These are phyloP conservation scores for Nerophis lumbriciformis DNA, from an alignment of 2,113 vertebrate genomes.

Conservation along the genomic window DNA sequence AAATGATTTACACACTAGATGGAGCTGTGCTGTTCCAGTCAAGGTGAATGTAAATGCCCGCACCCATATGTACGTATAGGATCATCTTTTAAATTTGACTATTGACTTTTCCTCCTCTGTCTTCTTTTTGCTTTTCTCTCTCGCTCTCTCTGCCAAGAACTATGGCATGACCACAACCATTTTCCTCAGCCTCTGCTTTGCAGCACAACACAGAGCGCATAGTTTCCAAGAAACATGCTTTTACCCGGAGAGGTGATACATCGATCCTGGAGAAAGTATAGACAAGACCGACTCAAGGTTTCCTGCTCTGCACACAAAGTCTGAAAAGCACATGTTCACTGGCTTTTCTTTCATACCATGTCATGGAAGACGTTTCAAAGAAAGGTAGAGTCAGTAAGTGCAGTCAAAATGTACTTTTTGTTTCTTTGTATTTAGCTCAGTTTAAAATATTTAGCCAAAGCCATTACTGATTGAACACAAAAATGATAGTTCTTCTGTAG, in stretches of 20 bases:
- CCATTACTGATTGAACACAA: no score
- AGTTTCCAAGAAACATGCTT: constrained; percentile 66
- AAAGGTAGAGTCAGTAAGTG: no score
- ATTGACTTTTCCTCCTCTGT: constrained; percentile 18
- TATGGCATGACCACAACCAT: constrained; percentile 70
- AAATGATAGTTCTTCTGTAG: no score
- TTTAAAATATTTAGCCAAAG: no score
- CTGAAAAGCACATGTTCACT: constrained; percentile 46
- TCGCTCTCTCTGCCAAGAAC: constrained; percentile 57
- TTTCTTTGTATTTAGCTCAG: no score
- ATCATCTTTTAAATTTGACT: constrained; percentile 32
- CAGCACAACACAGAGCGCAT: constrained; percentile 60
- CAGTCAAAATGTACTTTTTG: no score
- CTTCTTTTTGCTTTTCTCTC: constrained; percentile 38
- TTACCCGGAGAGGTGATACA: constrained; percentile 60
- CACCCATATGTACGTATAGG: constrained; percentile 2
- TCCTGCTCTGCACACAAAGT: constrained; percentile 22
- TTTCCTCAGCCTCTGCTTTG: constrained; percentile 61
- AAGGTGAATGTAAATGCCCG: constrained; percentile 14
- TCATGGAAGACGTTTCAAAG: not conserved
- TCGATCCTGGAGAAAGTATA: constrained; percentile 56
- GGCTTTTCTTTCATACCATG: constrained; percentile 20
- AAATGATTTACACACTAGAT: constrained; percentile 52
- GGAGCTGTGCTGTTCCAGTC: constrained; percentile 20
- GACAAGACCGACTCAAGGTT: constrained; percentile 35